Percentiles rank a stretch among this genome's conserved stretches.
These are phyloP conservation scores for Cyphomyrmex costatus DNA, from an alignment of 1,140 invertebrate species.

Conservation along the genomic window DNA sequence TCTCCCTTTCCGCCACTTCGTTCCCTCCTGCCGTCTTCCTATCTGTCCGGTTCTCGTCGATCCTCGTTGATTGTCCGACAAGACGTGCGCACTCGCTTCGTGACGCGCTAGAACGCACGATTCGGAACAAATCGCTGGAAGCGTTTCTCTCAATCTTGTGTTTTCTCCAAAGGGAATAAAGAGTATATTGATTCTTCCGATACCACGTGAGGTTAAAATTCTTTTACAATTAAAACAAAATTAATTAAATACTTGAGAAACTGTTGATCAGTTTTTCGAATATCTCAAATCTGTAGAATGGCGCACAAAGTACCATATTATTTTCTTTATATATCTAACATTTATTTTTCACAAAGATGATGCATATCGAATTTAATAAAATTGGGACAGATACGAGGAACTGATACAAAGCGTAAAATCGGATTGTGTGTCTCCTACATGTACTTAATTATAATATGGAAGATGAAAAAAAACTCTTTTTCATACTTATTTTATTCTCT, in stretches of 20 bases:
- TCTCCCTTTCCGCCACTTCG: conserved; percentile 21
- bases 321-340: too few relatives aligned
- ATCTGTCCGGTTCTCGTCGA: conserved; percentile 72
- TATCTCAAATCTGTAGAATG: too few relatives aligned
- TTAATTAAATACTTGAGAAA: conserved; percentile 10
- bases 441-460: background rate
- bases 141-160: conserved; percentile 39
- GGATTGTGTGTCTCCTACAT: too few relatives aligned
- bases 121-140: conserved; percentile 46
- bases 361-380: too few relatives aligned
- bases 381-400: too few relatives aligned
- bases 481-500: background rate
- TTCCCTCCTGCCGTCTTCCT: conserved; percentile 55
- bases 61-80: conserved; percentile 75
- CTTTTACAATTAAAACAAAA: background rate
- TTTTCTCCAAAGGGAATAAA: conserved; percentile 17
- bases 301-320: too few relatives aligned
- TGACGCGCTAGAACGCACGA: conserved; percentile 44
- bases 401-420: too few relatives aligned
- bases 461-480: background rate
- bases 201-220: background rate
- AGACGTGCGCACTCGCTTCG: conserved; percentile 53
- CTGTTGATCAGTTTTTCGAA: background rate
- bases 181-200: background rate
- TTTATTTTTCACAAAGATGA: too few relatives aligned